Conservation (phyloP, 2,797 vertebrate genomes). For the Oreochromis mossambicus region DNA sequence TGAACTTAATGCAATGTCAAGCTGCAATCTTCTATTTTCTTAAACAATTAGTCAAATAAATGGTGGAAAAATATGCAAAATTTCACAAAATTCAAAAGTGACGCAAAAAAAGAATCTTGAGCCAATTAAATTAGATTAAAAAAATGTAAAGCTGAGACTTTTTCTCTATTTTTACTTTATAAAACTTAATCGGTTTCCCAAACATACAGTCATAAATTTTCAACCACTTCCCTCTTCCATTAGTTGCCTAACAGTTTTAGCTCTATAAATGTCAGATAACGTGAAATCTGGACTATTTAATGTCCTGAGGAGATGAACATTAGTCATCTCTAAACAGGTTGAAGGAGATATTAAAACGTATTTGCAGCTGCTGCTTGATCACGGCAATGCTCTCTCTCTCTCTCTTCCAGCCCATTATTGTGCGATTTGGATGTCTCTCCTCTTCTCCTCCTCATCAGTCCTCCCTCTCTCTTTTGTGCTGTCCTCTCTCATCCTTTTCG, state of each 20-base stretch:
- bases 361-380: neutral
- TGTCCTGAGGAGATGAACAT: neutral
- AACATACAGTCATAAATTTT: neutral
- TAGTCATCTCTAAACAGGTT: neutral
- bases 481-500: slow-evolving; percentile 9
- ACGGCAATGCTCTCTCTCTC: neutral
- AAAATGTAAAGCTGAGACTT: neutral
- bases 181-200: neutral
- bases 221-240: neutral
- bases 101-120: neutral
- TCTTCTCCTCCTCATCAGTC: slow-evolving; percentile 17
- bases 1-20: neutral
- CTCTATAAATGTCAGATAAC: neutral
- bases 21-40: neutral
- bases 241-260: neutral
- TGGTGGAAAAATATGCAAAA: neutral
- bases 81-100: neutral
- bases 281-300: neutral
- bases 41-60: neutral
- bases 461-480: neutral
- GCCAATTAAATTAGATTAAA: neutral
- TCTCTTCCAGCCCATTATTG: neutral
- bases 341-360: slow-evolving; percentile 11
- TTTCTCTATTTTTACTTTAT: neutral
- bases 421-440: neutral